Evolutionary conservation across 2,113 vertebrate genomes (phyloP).

Genomic region (Theristicus caerulescens): DNA sequence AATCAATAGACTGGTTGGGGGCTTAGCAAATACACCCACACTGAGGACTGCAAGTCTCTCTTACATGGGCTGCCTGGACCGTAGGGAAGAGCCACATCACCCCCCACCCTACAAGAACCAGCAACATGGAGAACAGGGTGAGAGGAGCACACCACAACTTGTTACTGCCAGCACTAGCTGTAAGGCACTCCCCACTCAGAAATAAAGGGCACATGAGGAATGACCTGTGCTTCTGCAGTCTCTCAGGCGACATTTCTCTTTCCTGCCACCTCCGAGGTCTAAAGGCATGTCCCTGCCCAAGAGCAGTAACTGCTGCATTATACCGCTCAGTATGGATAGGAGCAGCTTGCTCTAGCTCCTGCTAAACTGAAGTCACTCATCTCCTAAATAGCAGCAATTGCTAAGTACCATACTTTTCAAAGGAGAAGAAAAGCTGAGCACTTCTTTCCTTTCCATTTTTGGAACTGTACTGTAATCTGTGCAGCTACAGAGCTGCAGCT

Average conservation of each 20-base stretch:
- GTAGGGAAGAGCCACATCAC: neutral
- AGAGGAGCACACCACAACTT: neutral
- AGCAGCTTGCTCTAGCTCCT: neutral
- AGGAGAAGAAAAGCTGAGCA: constrained; percentile 14
- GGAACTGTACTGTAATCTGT: constrained; percentile 12
- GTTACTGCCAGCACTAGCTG: neutral
- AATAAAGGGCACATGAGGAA: neutral
- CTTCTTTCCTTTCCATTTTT: constrained; percentile 55
- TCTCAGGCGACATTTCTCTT: neutral
- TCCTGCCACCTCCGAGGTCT: neutral
- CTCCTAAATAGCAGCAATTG: constrained; percentile 25
- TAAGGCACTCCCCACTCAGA: neutral
- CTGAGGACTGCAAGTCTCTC: accelerated
- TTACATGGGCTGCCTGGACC: neutral
- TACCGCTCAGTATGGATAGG: neutral
- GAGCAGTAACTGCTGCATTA: neutral
- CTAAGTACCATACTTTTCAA: constrained; percentile 32
- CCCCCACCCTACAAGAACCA: neutral
- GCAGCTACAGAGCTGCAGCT: constrained; percentile 26
- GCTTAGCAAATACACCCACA: neutral
- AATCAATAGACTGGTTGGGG: neutral
- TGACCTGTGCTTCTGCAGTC: neutral
- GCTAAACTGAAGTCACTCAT: neutral
- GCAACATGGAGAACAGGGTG: neutral
- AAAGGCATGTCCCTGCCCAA: neutral